A percentile compares a stretch with the other conserved stretches of the same genome.
phyloP scores from a whole-genome alignment of 2,113 vertebrate species.

The Gorsachius goisagi region DNA sequence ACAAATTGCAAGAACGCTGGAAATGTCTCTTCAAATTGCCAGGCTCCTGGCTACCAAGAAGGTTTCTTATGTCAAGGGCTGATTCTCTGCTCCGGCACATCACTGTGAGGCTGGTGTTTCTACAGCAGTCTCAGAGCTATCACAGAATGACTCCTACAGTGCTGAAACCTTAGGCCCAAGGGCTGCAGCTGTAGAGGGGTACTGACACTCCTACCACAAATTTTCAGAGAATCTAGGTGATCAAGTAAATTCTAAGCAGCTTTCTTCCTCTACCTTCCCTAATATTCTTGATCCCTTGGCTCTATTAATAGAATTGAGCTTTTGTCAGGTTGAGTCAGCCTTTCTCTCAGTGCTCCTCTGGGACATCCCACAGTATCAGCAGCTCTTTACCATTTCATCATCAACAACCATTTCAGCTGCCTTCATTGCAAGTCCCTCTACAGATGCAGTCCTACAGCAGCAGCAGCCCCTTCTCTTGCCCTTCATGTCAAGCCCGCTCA shows the following conservation, averaged over 20 bases:
- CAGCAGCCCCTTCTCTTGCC: not conserved
- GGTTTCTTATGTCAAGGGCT: not conserved
- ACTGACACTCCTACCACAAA: not conserved
- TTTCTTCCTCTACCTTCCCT: not conserved
- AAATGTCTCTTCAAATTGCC: not conserved
- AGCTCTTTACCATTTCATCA: not conserved
- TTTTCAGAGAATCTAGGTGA: not conserved
- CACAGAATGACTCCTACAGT: not conserved
- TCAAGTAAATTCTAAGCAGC: not conserved
- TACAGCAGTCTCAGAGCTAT: not conserved
- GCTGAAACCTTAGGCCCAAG: not conserved
- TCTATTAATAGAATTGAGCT: not conserved
- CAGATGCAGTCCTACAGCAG: not conserved
- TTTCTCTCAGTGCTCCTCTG: not conserved
- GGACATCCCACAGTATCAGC: not conserved
- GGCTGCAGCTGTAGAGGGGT: not conserved
- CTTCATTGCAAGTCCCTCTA: not conserved
- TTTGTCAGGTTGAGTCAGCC: not conserved
- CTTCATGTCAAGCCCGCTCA: not conserved
- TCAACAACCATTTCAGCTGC: not conserved
- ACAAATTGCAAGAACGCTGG: not conserved
- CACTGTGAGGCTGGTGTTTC: not conserved
- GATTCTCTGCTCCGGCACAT: not conserved
- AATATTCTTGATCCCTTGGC: not conserved
- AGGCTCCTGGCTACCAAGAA: not conserved